A percentile compares a stretch with the other conserved stretches of the same genome.
phyloP scores from a whole-genome alignment of 2,797 vertebrate genomes.

The Takifugu ocellatus region DNA sequence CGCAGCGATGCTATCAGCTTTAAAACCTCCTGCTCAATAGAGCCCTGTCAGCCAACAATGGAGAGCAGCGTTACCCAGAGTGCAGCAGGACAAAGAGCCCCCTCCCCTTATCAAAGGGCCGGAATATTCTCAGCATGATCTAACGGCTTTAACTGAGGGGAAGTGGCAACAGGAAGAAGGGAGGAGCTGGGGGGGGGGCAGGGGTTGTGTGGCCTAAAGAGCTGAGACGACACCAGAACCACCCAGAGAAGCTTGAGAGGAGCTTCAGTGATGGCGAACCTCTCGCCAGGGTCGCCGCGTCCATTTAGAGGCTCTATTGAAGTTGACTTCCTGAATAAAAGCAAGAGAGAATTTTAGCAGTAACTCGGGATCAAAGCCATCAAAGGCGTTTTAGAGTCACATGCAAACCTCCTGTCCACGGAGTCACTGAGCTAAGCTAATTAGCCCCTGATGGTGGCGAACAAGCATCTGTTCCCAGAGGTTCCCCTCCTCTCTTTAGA shows the following conservation, averaged over 20 bases:
- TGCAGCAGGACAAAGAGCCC: conserved; percentile 66
- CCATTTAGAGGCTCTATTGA: no score
- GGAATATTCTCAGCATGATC: conserved; percentile 75
- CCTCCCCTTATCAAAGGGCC: conserved; percentile 63
- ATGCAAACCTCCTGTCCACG: conserved; percentile 26
- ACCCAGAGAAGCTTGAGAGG: no score
- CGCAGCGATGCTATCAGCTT: conserved; percentile 71
- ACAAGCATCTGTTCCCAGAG: not conserved
- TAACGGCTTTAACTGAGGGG: conserved; percentile 59
- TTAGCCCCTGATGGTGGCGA: conserved; percentile 36
- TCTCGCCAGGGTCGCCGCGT: no score
- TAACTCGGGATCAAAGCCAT: conserved; percentile 40
- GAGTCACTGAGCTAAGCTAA: conserved; percentile 35
- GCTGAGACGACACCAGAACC: no score
- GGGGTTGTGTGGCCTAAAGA: conserved; percentile 29
- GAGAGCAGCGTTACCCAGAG: conserved; percentile 73
- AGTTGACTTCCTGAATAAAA: no score
- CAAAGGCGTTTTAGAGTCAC: conserved; percentile 44
- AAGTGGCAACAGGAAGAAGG: conserved; percentile 1
- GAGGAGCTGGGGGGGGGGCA: not conserved
- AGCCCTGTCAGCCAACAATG: conserved; percentile 76
- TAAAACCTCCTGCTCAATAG: conserved; percentile 70
- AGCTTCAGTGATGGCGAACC: no score
- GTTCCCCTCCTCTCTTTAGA: conserved; percentile 10
- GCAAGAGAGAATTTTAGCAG: conserved; percentile 13